Base-by-base conservation (phyloP, 1,140 invertebrate genomes). In the Micrasema minimum region DNA sequence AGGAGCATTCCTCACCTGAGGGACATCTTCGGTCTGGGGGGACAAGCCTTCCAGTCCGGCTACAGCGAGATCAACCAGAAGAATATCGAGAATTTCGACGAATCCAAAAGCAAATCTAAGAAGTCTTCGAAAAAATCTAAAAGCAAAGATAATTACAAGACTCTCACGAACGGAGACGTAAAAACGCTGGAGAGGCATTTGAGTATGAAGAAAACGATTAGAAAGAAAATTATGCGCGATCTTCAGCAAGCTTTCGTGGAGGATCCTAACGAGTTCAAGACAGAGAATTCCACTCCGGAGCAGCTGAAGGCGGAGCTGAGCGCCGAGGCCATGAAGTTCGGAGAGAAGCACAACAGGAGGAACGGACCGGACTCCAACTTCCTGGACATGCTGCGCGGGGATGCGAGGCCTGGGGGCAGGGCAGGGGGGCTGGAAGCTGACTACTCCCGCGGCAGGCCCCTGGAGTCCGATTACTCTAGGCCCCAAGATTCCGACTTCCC, bases 141-240 rank as follows among this genome's bases (percentile, higher is more conserved):
- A 78, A 89, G 87, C 78, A 88, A 88, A 75, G 88, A 90, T 48
- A 88, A 89, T 76, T 88, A 84, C 77, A 86, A 87, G 72, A 87
- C 87, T 1, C 81, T 89, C 69, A 85, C 86, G 7, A 90, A 90
- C 72, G 88, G 86, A 16, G 90, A 92, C 77, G 88, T 92, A 16
- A 91, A 92, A 78, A 92, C 92, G 9, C 80, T 94, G 43, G 92
- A 94, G 77, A 84, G 91, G 69, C 92, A 93, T 79, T 83, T 94
- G 62, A 93, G 92, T 72, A 94, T 94, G 92, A 94, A 94, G 83
- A 94, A 94, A 79, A 93, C 92, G 5, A 93, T 93, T 66, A 81
- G 92, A 45, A 94, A 93, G 80, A 93, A 93, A 81, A 93, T 94
- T 76, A 94, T 93, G 90, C 85, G 92, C 5, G 92, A 93, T 77